These are phyloP conservation scores for Sarcophaga caerulescens DNA, from an alignment of 2,888 invertebrate species.

Conservation along the genomic window DNA sequence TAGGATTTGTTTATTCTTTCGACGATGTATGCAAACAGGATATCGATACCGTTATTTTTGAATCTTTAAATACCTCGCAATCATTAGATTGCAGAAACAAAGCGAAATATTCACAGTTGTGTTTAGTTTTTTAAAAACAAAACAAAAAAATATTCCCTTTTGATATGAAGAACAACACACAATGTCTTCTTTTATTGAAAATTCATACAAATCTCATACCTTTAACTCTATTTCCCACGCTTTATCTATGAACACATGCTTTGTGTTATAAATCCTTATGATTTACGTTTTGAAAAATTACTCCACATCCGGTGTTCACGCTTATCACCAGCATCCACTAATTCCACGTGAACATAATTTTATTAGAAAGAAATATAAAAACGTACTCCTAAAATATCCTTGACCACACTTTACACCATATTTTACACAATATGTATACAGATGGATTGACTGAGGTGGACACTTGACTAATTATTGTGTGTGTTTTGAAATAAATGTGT, in stretches of 20 bases:
- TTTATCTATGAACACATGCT: constrained; percentile 30
- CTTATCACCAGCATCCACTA: constrained; percentile 19
- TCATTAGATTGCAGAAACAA: not conserved
- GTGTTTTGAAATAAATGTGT: constrained; percentile 3
- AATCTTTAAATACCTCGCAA: not conserved
- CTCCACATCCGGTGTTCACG: constrained; percentile 51
- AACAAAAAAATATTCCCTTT: not conserved
- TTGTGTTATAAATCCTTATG: not conserved
- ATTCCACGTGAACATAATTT: constrained; percentile 22
- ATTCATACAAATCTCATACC: not conserved
- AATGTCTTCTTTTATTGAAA: not conserved
- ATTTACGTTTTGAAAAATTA: not conserved
- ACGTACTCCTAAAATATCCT: constrained; percentile 37
- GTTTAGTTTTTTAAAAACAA: not conserved
- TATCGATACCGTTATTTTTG: not conserved
- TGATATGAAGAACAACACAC: not conserved
- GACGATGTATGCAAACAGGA: not conserved
- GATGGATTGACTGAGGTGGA: constrained; percentile 35
- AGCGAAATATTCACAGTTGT: not conserved
- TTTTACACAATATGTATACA: constrained; percentile 25
- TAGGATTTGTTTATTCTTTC: not conserved
- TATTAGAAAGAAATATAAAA: constrained; percentile 10
- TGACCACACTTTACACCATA: constrained; percentile 54
- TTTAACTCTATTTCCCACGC: constrained; percentile 22
- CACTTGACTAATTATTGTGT: constrained; percentile 49